Evolutionary conservation across 2,888 invertebrate species (phyloP).

Genomic region (Aspidiotus destructor): DNA sequence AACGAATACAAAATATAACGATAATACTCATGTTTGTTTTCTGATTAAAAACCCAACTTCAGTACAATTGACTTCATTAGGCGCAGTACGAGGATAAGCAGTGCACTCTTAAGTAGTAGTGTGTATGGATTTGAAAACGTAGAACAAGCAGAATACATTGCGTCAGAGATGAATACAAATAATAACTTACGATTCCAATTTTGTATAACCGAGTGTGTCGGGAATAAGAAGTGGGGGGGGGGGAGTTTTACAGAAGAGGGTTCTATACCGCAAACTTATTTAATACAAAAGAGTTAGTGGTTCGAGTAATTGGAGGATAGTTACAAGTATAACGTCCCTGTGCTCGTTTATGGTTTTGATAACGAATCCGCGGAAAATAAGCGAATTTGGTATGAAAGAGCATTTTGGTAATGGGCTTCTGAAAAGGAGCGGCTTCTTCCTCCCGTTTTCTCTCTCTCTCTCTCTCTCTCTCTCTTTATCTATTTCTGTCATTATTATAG

Average conservation of each 20-base stretch:
- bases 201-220: too few relatives aligned
- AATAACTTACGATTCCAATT: too few relatives aligned
- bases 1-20: too few relatives aligned
- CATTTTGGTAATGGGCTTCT: constrained; percentile 20
- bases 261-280: constrained; percentile 22
- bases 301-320: constrained; percentile 30
- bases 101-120: not conserved
- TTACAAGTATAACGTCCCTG: constrained; percentile 6
- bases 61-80: constrained; percentile 31
- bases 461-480: not conserved
- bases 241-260: constrained; percentile 3
- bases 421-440: constrained; percentile 16
- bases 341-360: constrained; percentile 27
- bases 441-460: not conserved
- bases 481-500: not conserved
- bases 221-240: too few relatives aligned
- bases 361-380: constrained; percentile 22
- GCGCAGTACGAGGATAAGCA: not conserved
- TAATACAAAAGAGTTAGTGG: constrained; percentile 31
- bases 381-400: constrained; percentile 9
- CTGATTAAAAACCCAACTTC: constrained; percentile 16
- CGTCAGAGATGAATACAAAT: too few relatives aligned
- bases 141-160: too few relatives aligned
- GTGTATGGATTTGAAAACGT: too few relatives aligned
- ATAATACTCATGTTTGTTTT: constrained; percentile 6